Conservation (phyloP, 2,113 vertebrate species). For the Alligator sinensis region DNA sequence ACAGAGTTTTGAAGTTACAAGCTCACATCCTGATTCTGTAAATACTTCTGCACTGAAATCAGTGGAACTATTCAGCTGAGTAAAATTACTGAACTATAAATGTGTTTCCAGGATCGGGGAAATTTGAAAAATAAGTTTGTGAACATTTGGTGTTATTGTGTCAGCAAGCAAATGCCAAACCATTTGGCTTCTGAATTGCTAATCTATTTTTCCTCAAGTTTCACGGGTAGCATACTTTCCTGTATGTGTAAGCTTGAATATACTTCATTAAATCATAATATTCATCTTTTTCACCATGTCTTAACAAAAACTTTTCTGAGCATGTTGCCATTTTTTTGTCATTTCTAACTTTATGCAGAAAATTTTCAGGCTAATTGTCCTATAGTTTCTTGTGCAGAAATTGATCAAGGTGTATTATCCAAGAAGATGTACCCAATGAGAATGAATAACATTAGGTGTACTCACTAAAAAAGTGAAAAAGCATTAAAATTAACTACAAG, state of each 20-base stretch:
- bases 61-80: not conserved
- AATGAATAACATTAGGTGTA: slow-evolving; percentile 14
- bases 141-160: slow-evolving; percentile 71
- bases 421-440: not conserved
- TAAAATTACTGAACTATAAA: not conserved
- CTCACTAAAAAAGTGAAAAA: slow-evolving; percentile 21
- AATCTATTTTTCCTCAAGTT: slow-evolving; percentile 58
- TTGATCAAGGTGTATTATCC: not conserved
- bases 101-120: slow-evolving; percentile 41
- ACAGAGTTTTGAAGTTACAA: not conserved
- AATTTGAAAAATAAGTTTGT: slow-evolving; percentile 65
- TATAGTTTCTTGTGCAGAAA: not conserved
- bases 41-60: not conserved
- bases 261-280: slow-evolving; percentile 51
- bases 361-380: slow-evolving; percentile 9
- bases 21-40: not conserved
- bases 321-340: slow-evolving; percentile 23
- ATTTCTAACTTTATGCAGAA: not conserved
- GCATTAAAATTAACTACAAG: not conserved
- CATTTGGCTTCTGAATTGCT: slow-evolving; percentile 69
- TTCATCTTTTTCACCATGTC: slow-evolving; percentile 63
- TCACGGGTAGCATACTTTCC: slow-evolving; percentile 55
- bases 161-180: slow-evolving; percentile 72
- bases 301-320: slow-evolving; percentile 45
- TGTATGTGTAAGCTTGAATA: slow-evolving; percentile 49